Conservation (phyloP, 2,888 invertebrate species). For the Rhagium mordax region DNA sequence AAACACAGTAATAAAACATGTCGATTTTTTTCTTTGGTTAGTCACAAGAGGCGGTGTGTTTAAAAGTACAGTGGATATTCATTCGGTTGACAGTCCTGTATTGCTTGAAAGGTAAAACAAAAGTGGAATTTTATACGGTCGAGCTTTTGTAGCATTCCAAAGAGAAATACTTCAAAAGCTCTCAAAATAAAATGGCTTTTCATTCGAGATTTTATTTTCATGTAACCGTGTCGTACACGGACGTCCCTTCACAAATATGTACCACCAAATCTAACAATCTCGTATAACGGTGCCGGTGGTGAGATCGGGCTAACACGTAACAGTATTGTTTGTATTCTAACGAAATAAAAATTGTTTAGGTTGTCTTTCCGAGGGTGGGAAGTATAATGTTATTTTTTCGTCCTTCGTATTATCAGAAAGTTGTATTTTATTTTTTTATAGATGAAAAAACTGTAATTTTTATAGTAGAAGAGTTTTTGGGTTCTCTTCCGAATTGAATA, state of each 20-base stretch:
- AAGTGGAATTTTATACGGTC: conserved; percentile 54
- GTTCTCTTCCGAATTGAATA: no score
- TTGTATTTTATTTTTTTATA: no score
- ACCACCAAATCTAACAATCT: conserved; percentile 27
- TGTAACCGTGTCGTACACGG: conserved; percentile 37
- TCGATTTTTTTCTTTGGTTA: not conserved
- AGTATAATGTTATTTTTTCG: no score
- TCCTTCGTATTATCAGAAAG: no score
- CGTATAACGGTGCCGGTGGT: not conserved
- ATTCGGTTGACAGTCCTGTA: conserved; percentile 40
- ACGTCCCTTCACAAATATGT: not conserved
- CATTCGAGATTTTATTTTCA: conserved; percentile 54
- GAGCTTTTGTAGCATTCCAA: conserved; percentile 57
- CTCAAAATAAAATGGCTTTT: conserved; percentile 55
- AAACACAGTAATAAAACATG: not conserved
- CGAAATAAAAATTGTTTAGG: no score
- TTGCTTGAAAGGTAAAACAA: conserved; percentile 45
- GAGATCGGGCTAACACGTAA: not conserved
- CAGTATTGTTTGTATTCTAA: not conserved
- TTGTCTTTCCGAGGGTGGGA: no score
- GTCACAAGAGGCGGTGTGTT: not conserved
- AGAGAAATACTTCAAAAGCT: conserved; percentile 56
- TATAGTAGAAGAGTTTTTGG: no score
- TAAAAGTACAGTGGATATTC: conserved; percentile 19
- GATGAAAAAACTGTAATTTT: no score